Percentiles rank a stretch among this genome's conserved stretches.
These are phyloP conservation scores for Callithrix jacchus DNA, from an alignment of 2,113 vertebrate species.

Conservation along the genomic window DNA sequence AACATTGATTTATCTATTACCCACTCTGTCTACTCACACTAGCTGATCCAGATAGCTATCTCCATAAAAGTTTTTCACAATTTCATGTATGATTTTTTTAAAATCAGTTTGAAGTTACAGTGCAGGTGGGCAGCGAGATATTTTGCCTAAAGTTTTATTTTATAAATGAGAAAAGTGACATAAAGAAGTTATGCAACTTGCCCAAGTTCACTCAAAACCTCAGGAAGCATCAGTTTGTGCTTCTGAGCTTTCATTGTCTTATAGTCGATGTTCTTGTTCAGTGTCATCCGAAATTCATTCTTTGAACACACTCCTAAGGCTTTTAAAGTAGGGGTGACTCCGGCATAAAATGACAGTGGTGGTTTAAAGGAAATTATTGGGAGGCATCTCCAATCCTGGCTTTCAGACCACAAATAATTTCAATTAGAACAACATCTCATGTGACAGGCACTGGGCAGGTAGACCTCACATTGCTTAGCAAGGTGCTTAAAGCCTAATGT, in stretches of 20 bases:
- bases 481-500: neutral
- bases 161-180: neutral
- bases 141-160: neutral
- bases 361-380: neutral
- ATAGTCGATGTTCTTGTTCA: neutral
- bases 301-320: neutral
- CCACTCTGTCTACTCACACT: neutral
- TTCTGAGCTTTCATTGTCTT: neutral
- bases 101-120: neutral
- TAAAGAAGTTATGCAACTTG: neutral
- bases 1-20: neutral
- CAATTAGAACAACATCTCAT: no score
- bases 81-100: neutral
- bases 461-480: neutral
- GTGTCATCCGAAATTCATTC: neutral
- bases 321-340: neutral
- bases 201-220: neutral
- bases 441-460: neutral
- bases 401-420: neutral
- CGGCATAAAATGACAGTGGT: neutral
- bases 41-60: neutral
- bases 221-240: neutral
- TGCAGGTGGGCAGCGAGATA: neutral
- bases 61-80: neutral
- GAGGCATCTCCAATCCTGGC: neutral